These are phyloP conservation scores for Nycticryphes semicollaris DNA, from an alignment of 2,113 vertebrate species.

Conservation along the genomic window DNA sequence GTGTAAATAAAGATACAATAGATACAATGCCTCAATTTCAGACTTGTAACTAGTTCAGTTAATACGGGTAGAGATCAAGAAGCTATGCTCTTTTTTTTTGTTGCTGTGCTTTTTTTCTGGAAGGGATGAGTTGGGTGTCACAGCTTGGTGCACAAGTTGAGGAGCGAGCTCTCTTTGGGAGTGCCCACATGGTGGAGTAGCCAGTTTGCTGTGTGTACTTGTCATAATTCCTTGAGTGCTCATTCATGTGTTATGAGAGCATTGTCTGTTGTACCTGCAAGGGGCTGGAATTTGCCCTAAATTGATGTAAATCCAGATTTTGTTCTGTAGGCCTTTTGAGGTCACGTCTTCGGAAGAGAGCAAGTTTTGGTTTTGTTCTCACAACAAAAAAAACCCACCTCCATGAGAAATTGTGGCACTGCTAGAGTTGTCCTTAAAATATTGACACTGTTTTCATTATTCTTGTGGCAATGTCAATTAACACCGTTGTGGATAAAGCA, in stretches of 20 bases:
- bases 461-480: background rate
- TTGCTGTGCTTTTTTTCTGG: background rate
- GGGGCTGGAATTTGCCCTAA: background rate
- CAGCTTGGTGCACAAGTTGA: background rate
- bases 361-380: background rate
- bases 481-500: background rate
- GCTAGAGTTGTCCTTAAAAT: background rate
- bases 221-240: background rate
- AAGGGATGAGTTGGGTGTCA: background rate
- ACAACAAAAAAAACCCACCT: background rate
- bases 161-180: background rate
- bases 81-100: background rate
- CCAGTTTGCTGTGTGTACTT: background rate
- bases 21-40: background rate
- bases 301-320: background rate
- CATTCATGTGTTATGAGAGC: background rate
- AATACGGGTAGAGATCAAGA: background rate
- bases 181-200: accelerated
- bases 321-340: background rate
- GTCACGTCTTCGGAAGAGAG: background rate
- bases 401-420: background rate
- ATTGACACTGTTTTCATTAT: background rate
- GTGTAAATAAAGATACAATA: background rate
- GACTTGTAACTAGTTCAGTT: background rate
- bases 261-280: background rate